Conservation (phyloP, 2,113 vertebrate genomes). For the Neoarius graeffei region DNA sequence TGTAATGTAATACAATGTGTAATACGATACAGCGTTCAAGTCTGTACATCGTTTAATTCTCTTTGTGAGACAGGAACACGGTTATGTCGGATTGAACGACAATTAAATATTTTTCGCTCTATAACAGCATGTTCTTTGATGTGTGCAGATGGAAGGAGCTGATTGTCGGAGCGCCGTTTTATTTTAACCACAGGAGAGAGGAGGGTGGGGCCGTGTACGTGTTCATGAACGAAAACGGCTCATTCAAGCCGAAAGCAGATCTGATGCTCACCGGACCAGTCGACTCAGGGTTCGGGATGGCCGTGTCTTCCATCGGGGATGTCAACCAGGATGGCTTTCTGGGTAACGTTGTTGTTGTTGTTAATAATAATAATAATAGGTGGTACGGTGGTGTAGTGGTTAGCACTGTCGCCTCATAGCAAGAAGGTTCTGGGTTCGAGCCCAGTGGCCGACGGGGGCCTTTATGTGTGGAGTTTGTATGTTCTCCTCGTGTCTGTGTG, state of each 20-base stretch:
- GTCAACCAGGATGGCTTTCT: slow-evolving; percentile 91
- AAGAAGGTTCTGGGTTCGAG: too few relatives aligned
- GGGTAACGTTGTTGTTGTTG: slow-evolving; percentile 68
- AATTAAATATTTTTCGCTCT: not conserved
- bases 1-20: not conserved
- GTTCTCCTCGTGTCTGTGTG: too few relatives aligned
- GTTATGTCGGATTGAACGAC: not conserved
- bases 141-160: slow-evolving; percentile 87
- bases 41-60: not conserved
- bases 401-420: too few relatives aligned
- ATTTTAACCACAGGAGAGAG: slow-evolving; percentile 80
- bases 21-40: not conserved
- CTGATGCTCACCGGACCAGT: slow-evolving; percentile 73
- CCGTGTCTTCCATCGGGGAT: slow-evolving; percentile 81
- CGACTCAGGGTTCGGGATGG: slow-evolving; percentile 82
- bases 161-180: slow-evolving; percentile 89
- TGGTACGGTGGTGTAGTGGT: too few relatives aligned
- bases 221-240: slow-evolving; percentile 84
- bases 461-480: too few relatives aligned
- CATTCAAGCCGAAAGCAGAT: slow-evolving; percentile 66
- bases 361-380: too few relatives aligned
- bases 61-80: not conserved
- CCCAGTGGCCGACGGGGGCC: too few relatives aligned
- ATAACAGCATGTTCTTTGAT: not conserved
- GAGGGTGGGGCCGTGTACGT: slow-evolving; percentile 85